A percentile compares a stretch with the other conserved stretches of the same genome.
Conservation (phyloP, 2,113 vertebrate species). For the Dasypus novemcinctus region DNA sequence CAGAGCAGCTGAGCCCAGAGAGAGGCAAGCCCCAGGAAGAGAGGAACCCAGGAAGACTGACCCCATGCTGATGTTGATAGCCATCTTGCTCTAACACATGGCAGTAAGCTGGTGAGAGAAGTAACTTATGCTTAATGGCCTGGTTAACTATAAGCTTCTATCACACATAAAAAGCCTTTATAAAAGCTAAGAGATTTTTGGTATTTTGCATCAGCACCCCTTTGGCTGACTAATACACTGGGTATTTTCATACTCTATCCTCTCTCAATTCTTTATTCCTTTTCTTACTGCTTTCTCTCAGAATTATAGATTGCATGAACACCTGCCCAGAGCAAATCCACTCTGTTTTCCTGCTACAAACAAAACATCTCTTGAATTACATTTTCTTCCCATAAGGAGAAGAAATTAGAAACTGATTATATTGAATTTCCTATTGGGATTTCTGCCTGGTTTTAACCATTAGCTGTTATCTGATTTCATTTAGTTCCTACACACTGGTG, state of each 20-base stretch:
- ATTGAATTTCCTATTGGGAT: not conserved
- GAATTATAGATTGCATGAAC: not conserved
- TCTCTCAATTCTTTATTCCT: not conserved
- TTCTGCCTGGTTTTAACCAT: slow-evolving; percentile 40
- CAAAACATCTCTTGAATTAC: not conserved
- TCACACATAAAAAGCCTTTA: no score
- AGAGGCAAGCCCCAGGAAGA: no score
- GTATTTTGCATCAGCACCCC: no score
- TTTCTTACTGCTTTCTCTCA: not conserved
- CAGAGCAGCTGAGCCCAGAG: no score
- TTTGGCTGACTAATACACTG: no score
- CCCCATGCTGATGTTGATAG: no score
- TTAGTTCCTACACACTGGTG: not conserved
- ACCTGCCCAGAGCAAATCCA: not conserved
- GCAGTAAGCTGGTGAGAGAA: no score
- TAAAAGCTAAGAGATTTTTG: no score
- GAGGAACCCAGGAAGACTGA: no score
- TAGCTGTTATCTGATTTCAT: slow-evolving; percentile 14
- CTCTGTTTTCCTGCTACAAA: not conserved
- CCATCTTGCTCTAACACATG: no score
- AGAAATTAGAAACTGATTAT: slow-evolving; percentile 28
- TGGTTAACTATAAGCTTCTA: no score
- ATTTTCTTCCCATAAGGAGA: not conserved
- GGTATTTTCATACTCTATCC: not conserved
- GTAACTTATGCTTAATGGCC: no score